Base-by-base conservation (phyloP, 2,113 vertebrate genomes). In the Channa argus region DNA sequence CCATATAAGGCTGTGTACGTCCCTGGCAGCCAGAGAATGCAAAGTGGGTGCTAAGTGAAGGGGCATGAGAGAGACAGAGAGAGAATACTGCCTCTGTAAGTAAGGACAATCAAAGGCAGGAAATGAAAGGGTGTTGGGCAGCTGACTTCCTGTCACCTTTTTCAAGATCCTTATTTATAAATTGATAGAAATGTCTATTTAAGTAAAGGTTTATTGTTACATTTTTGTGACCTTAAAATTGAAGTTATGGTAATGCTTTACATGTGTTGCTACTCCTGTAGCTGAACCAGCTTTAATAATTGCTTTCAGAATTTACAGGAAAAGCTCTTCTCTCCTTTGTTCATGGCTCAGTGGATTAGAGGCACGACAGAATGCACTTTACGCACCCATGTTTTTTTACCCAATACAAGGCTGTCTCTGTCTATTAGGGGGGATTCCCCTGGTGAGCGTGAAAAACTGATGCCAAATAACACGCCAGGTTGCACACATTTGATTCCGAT, bases 1-100 rank as follows among this genome's bases (percentile, higher is more conserved):
- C 93, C 92, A 91, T 94, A 94, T 93, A 93, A 91, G 87, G 90
- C 62, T 72, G 82, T 13, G 33, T 86, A 80, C 50, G 54, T 92
- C 81, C 74, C 61, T 79, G 85, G 82, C 87, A 84, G 83, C 73
- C 33, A 15, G 72, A 88, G 88, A 93, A 89, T 86, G 82, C 59
- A 64, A 82, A 85, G 79, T 74, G 74, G 69, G 71, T 86, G 85
- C 85, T 85, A 77, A 81, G 91, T 88, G 90, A 92, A 92, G 85
- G 55, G 88, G 90, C 65, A 67, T 51, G 81, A 64, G 60, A 65
- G 52, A 59, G 63, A 71, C 49, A 67, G 74, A 77, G 24, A 24
- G 24, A 24, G 24, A 24, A 24, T 24, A 24, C 24, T 24, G 24
- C 24, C 24, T 24, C 24, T 24, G 24, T 24, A 24, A 24, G 24